Evolutionary conservation across 2,113 vertebrate genomes (phyloP), one percentile per base, ranked within the genome.

Genomic region (Phrynosoma blainvillii): DNA sequence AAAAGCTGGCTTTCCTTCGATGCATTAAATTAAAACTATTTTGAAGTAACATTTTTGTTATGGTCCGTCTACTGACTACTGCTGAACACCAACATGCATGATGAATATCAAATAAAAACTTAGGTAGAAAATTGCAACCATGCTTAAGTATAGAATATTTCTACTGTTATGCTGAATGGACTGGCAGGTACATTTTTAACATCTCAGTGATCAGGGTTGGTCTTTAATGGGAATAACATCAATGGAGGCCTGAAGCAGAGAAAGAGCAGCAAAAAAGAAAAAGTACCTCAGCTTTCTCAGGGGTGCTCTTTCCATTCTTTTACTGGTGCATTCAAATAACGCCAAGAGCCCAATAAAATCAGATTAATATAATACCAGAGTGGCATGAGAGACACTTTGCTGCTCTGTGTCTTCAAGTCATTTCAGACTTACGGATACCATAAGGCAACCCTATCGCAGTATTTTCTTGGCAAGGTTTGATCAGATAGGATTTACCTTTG

Each of bases 1-100:
- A 83, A 92, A 79, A 87, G 71, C 80, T 91, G 92, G 91, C 91
- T 82, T 52, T 89, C 59, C 62, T 82, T 89, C 83, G 92, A 84
- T 89, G 62, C 86, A 85, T 82, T 70, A 89, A 85, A 89, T 88
- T 87, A 87, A 89, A 89, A 81, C 78, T 89, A 81, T 18, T 76
- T 70, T 88, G 81, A 91, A 91, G 89, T 73, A 80, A 85, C 40
- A 84, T 89, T 84, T 91, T 2, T 89, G 88, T 92, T 89, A 82
- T 5, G 86, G 89, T 93, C 89, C 88, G 65, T 90, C 77, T 82
- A 10, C 85, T 3, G 1, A 47, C 90, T 89, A 56, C 79, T 85
- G 77, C 77, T 0, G 11, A 91, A 88, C 42, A 4, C 0, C 0
- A n/a, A 86, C 59, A 59, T 70, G 0, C 3, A 85, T 0, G 13